phyloP scores from a whole-genome alignment of 2,888 invertebrate genomes.

The Rhaphigaster nebulosa region DNA sequence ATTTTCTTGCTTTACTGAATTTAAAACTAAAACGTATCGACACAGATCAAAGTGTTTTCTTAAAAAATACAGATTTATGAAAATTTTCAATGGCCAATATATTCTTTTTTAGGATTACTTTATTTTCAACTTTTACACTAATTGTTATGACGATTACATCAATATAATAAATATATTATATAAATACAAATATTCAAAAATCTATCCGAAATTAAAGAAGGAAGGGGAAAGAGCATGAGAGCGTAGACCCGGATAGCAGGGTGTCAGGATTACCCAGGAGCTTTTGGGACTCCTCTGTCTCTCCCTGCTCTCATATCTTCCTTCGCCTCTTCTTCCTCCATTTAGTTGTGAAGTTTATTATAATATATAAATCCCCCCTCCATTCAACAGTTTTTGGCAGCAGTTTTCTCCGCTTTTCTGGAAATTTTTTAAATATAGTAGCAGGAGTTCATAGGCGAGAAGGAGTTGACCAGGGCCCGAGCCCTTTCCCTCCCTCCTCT shows the following conservation, averaged over 20 bases:
- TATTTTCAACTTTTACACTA: too few species aligned
- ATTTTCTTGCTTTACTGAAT: too few species aligned
- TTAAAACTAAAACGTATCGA: too few species aligned
- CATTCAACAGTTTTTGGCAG: slow-evolving; percentile 30
- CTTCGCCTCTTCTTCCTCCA: background rate
- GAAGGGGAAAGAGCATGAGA: background rate
- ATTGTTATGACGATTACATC: too few species aligned
- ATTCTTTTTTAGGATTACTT: too few species aligned
- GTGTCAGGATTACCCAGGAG: background rate
- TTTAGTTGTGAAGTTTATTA: slow-evolving; percentile 17
- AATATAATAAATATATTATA: too few species aligned
- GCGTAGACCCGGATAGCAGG: background rate
- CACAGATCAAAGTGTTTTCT: too few species aligned
- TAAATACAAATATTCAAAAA: too few species aligned
- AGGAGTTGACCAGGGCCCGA: background rate
- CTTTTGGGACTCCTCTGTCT: background rate
- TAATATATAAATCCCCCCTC: slow-evolving; percentile 25
- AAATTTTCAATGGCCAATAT: too few species aligned
- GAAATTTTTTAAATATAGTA: slow-evolving; percentile 57
- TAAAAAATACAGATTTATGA: too few species aligned
- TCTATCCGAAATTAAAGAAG: background rate
- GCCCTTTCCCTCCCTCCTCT: slow-evolving; percentile 34
- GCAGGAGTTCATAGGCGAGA: slow-evolving; percentile 10
- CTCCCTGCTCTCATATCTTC: too few species aligned
- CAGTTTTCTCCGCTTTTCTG: slow-evolving; percentile 55